Percentiles rank a stretch among this genome's conserved stretches.
Evolutionary conservation across 2,888 invertebrate genomes (phyloP).

Genomic region (Diarsia mendica): DNA sequence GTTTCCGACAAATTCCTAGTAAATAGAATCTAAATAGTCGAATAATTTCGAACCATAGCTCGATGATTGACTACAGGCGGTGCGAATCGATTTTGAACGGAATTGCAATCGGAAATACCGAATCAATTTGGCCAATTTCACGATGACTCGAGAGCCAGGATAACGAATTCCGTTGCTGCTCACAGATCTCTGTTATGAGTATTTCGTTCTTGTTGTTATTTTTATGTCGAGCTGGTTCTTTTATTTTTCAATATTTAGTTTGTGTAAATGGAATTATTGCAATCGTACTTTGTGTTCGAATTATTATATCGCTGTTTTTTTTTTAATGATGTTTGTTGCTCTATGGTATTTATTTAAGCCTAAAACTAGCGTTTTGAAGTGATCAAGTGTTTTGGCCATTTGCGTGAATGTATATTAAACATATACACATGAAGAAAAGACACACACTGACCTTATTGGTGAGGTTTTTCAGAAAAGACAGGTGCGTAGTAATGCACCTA

Average conservation of each 20-base stretch:
- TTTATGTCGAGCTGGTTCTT: conserved; percentile 25
- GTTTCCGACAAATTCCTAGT: conserved; percentile 35
- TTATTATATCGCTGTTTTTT: background rate
- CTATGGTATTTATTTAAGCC: background rate
- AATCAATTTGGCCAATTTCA: conserved; percentile 82
- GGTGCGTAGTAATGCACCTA: no score
- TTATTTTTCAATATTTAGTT: conserved; percentile 17
- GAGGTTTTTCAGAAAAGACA: no score
- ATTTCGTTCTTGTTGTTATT: conserved; percentile 52
- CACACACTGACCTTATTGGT: no score
- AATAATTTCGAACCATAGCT: conserved; percentile 62
- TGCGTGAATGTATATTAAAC: no score
- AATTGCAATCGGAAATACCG: conserved; percentile 84
- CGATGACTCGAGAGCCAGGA: conserved; percentile 75
- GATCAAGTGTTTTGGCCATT: no score
- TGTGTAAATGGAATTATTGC: conserved; percentile 10
- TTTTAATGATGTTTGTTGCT: background rate
- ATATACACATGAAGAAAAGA: no score
- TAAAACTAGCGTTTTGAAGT: no score
- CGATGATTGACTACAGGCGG: conserved; percentile 65
- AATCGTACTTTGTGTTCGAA: conserved; percentile 4
- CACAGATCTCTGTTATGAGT: conserved; percentile 54
- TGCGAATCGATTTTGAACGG: conserved; percentile 76
- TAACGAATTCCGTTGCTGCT: conserved; percentile 74
- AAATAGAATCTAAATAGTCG: conserved; percentile 56